These are phyloP conservation scores for Amphipyra tragopoginis DNA, from an alignment of 2,888 invertebrate genomes.

Conservation along the genomic window DNA sequence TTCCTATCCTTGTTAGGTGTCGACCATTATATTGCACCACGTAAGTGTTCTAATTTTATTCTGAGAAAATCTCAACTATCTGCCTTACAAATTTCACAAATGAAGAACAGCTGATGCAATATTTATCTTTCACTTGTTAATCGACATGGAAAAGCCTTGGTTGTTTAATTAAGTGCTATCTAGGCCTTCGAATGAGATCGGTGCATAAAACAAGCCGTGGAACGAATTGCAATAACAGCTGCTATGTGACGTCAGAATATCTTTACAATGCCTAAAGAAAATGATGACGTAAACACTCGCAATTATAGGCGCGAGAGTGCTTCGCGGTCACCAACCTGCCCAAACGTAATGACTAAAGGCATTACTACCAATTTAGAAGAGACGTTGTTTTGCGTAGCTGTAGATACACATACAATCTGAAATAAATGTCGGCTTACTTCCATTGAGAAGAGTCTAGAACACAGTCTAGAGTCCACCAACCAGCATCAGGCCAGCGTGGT, in stretches of 20 bases:
- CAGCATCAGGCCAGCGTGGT: too few species aligned
- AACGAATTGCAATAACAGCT: slow-evolving; percentile 40
- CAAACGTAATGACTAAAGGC: slow-evolving; percentile 23
- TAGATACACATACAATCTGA: too few species aligned
- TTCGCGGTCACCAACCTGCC: slow-evolving; percentile 30
- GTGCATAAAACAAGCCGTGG: slow-evolving; percentile 36
- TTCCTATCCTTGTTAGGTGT: too few species aligned
- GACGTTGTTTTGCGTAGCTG: not conserved
- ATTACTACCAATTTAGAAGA: slow-evolving; percentile 2
- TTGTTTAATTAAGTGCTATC: slow-evolving; percentile 26
- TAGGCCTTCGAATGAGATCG: slow-evolving; percentile 33
- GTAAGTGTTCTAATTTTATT: too few species aligned
- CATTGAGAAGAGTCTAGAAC: too few species aligned
- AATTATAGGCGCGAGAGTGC: not conserved
- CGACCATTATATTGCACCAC: too few species aligned
- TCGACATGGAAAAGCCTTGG: slow-evolving; percentile 8
- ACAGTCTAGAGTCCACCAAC: too few species aligned
- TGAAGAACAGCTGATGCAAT: slow-evolving; percentile 5
- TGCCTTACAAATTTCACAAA: too few species aligned
- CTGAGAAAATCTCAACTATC: too few species aligned
- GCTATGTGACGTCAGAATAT: slow-evolving; percentile 30
- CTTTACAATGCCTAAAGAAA: slow-evolving; percentile 8
- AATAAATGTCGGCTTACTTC: too few species aligned
- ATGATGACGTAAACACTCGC: slow-evolving; percentile 29
- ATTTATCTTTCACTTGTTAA: slow-evolving; percentile 2